Base-by-base conservation (phyloP, 2,113 vertebrate species). In the Phasianus colchicus region DNA sequence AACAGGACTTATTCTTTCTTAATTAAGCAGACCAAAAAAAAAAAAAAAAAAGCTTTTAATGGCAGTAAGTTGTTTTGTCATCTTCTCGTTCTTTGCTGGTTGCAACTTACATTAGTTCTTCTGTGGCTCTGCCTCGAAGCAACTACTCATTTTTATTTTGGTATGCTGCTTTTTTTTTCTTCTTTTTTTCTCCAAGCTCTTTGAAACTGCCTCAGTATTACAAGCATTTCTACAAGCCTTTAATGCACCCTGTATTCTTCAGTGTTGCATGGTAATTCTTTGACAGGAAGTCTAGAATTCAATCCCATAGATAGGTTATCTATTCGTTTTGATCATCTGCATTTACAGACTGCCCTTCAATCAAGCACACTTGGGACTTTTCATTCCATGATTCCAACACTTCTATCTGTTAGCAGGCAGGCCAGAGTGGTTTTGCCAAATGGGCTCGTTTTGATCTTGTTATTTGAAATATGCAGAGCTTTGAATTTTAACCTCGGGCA, bases 241-340 rank as follows among this genome's bases (percentile, higher is more conserved):
- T 83, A 80, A 74, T 77, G 30, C 15, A 70, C 9, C 8, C 48
- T 2, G 3, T 50, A 60, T 58, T 83, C 61, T 92, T 83, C 69
- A 57, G 10, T 22, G 61, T 71, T 38, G 14, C 25, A n/a, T n/a
- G 34, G 34, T 22, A 30, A 47, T 72, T 90, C 38, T 88, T 88
- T 78, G 83, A 90, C 67, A 91, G 52, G 61, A 95, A 90, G 18
- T 83, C 69, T 80, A 91, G 52, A 91, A 94, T 95, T 95, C 94
- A 95, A 71, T 95, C 93, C 74, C 65, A 73, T 55, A 77, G 71
- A 91, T 71, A 89, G 64, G 69, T 91, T 93, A 92, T 88, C 93
- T 93, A 86, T 75, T 88, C 6, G 10, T 60, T 85, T 91, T 90
- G 85, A 91, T 91, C 65, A 90, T 74, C 82, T 91, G 36, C 64